Conservation (phyloP, 1,140 invertebrate species). For the Caerostris darwini region DNA sequence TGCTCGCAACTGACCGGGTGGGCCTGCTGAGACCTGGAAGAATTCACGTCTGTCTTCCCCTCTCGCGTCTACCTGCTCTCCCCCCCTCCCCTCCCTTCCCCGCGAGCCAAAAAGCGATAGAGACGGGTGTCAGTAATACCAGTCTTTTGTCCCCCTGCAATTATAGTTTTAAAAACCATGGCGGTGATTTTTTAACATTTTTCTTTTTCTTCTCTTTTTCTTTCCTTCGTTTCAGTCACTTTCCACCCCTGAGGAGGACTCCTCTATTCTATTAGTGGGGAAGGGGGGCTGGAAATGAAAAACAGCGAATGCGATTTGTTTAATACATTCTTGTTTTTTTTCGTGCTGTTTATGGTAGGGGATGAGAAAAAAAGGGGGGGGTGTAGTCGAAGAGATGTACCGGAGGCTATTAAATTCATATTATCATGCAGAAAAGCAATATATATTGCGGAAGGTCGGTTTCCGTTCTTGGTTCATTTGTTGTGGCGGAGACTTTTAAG, state of each 20-base stretch:
- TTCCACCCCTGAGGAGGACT: constrained; percentile 23
- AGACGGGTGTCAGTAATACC: constrained; percentile 66
- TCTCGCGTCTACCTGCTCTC: neutral
- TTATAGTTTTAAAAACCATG: constrained; percentile 69
- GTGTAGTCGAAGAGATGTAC: neutral
- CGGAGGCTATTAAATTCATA: constrained; percentile 51
- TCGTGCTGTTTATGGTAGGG: neutral
- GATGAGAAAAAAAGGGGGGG: neutral
- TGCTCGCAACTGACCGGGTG: constrained; percentile 52
- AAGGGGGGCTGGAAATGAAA: neutral
- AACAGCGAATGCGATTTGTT: constrained; percentile 46
- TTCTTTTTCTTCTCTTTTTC: constrained; percentile 25
- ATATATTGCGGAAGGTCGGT: constrained; percentile 25
- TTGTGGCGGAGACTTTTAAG: neutral
- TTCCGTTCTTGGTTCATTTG: constrained; percentile 3
- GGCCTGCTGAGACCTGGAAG: constrained; percentile 1
- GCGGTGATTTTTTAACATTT: constrained; percentile 40
- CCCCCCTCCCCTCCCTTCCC: neutral
- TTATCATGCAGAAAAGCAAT: constrained; percentile 21
- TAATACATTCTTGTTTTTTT: constrained; percentile 42
- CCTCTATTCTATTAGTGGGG: neutral
- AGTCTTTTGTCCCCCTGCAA: constrained; percentile 47
- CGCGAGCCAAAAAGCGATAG: neutral
- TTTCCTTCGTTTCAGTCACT: neutral
- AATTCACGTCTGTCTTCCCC: neutral